These are phyloP conservation scores for Ammodytes marinus DNA, from an alignment of 2,113 vertebrate genomes.

Conservation along the genomic window DNA sequence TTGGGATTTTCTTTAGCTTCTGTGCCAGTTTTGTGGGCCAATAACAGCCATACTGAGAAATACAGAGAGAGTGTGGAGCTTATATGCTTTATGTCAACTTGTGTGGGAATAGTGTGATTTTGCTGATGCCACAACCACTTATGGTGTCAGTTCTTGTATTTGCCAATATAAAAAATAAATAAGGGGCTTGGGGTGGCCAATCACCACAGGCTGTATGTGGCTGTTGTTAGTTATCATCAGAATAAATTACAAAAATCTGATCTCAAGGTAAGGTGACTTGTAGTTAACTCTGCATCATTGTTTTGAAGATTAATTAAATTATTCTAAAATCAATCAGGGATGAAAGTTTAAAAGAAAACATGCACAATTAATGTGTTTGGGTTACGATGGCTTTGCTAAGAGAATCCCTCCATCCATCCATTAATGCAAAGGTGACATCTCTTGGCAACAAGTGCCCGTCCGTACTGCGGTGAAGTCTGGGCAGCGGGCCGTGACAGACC, in stretches of 20 bases:
- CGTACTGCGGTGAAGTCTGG: conserved; percentile 12
- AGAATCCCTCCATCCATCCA: not conserved
- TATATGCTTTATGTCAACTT: no score
- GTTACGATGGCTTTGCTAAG: not conserved
- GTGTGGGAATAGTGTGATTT: no score
- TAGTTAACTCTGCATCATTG: not conserved
- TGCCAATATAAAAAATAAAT: not conserved
- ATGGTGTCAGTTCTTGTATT: no score
- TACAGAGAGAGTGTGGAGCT: no score
- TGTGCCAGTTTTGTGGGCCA: no score
- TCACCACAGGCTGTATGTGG: not conserved
- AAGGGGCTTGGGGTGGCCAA: not conserved
- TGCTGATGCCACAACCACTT: not conserved
- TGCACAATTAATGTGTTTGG: not conserved
- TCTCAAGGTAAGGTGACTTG: not conserved
- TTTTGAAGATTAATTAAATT: not conserved
- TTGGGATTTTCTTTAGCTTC: no score
- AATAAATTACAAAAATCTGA: not conserved
- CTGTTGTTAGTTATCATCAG: not conserved
- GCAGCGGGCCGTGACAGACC: conserved; percentile 46
- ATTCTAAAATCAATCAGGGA: not conserved
- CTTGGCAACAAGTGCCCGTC: conserved; percentile 17
- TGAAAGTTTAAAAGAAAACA: not conserved
- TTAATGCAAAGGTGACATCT: not conserved
- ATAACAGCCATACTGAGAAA: no score